Percentiles rank a stretch among this genome's conserved stretches.
phyloP scores from a whole-genome alignment of 1,140 invertebrate species.

The Calephelis virginiensis region DNA sequence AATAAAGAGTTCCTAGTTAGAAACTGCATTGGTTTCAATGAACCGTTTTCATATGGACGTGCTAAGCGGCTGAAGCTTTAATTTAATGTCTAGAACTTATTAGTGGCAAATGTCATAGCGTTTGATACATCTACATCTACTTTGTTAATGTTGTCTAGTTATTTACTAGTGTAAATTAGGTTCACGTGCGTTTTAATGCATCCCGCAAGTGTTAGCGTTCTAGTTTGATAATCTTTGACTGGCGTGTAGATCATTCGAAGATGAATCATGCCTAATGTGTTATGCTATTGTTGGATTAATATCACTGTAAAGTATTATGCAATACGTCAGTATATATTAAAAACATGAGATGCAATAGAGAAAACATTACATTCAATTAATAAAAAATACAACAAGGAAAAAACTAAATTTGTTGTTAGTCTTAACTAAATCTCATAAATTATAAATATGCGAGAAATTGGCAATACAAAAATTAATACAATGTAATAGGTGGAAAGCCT shows the following conservation, averaged over 20 bases:
- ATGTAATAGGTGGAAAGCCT: too few relatives aligned
- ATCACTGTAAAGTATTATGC: constrained; percentile 63
- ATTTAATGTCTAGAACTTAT: constrained; percentile 61
- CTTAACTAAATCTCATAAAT: too few relatives aligned
- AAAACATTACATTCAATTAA: too few relatives aligned
- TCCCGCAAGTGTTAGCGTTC: constrained; percentile 69
- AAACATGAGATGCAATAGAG: neutral
- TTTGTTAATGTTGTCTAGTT: constrained; percentile 55
- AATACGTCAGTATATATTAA: constrained; percentile 49
- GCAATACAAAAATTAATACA: too few relatives aligned
- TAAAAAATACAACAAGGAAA: too few relatives aligned
- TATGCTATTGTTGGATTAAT: constrained; percentile 71
- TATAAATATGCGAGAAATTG: too few relatives aligned
- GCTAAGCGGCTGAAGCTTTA: constrained; percentile 41
- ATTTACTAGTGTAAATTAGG: constrained; percentile 72
- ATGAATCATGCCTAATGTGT: constrained; percentile 70
- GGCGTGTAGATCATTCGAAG: constrained; percentile 64
- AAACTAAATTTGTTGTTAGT: too few relatives aligned
- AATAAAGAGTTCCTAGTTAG: constrained; percentile 60
- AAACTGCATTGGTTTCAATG: constrained; percentile 39
- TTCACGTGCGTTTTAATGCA: constrained; percentile 76
- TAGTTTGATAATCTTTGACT: constrained; percentile 73
- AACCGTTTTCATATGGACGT: constrained; percentile 43
- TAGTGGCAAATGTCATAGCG: constrained; percentile 62
- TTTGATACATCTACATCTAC: constrained; percentile 69